Evolutionary conservation across 2,888 invertebrate species (phyloP).

Genomic region (Diogma glabrata): DNA sequence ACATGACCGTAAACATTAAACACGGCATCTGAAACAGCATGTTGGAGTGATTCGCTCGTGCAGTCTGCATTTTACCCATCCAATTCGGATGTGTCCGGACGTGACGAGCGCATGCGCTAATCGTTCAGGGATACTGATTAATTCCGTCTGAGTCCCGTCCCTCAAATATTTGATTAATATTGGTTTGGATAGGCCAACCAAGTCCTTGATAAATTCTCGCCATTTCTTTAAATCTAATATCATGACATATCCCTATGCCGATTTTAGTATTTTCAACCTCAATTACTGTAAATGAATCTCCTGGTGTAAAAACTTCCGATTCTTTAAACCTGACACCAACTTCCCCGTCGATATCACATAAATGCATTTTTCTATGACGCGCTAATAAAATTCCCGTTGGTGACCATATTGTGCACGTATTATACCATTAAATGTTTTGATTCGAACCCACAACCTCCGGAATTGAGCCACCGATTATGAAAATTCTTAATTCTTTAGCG

Average conservation of each 20-base stretch:
- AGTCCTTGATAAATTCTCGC: slow-evolving; percentile 55
- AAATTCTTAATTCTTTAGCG: slow-evolving; percentile 64
- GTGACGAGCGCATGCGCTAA: no score
- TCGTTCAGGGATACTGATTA: no score
- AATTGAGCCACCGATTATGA: slow-evolving; percentile 80
- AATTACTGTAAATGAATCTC: slow-evolving; percentile 63
- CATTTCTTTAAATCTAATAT: slow-evolving; percentile 83
- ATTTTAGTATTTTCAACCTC: slow-evolving; percentile 57
- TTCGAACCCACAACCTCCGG: slow-evolving; percentile 52
- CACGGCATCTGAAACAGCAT: no score
- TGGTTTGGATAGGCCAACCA: no score
- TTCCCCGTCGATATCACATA: slow-evolving; percentile 90
- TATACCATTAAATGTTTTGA: slow-evolving; percentile 52
- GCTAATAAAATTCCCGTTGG: slow-evolving; percentile 65
- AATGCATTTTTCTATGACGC: slow-evolving; percentile 79
- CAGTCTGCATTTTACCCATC: no score
- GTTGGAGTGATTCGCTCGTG: no score
- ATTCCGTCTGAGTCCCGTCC: no score
- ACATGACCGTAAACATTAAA: no score
- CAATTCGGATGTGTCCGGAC: no score
- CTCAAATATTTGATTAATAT: no score
- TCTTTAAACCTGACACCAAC: slow-evolving; percentile 83
- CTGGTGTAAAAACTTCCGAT: slow-evolving; percentile 68
- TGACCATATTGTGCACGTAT: slow-evolving; percentile 82
- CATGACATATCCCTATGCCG: slow-evolving; percentile 93